These are phyloP conservation scores for Melipona beecheii DNA, from an alignment of 2,888 invertebrate genomes.

Conservation along the genomic window DNA sequence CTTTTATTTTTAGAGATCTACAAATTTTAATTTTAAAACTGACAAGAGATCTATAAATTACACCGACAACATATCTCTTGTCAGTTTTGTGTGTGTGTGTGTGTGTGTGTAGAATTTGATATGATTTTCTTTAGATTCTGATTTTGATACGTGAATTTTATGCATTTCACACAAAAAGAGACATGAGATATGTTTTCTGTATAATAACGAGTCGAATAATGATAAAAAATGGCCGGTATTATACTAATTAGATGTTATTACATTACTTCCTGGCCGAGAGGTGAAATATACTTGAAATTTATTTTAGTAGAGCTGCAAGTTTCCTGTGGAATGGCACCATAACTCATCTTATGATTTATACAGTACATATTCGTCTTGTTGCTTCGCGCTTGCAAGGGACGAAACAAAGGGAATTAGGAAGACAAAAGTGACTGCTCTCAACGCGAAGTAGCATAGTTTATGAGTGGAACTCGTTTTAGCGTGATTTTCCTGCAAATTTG, in stretches of 20 bases:
- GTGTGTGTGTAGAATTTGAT: not conserved
- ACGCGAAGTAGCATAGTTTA: conserved; percentile 29
- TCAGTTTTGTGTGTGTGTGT: too few relatives aligned
- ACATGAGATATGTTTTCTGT: not conserved
- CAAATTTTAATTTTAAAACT: too few relatives aligned
- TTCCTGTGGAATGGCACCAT: not conserved
- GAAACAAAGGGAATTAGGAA: conserved; percentile 46
- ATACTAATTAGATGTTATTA: conserved; percentile 13
- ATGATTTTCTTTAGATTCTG: not conserved
- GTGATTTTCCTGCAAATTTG: conserved; percentile 20
- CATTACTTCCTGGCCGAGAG: not conserved
- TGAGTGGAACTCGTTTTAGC: conserved; percentile 9
- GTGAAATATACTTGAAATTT: conserved; percentile 33
- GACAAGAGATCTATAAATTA: too few relatives aligned
- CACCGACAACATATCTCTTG: too few relatives aligned
- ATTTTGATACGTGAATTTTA: not conserved
- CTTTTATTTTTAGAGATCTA: too few relatives aligned
- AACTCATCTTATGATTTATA: conserved; percentile 39
- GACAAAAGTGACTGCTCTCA: conserved; percentile 39
- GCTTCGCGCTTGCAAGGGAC: conserved; percentile 23
- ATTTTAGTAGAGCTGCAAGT: conserved; percentile 16
- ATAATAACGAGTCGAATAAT: not conserved
- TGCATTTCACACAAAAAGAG: not conserved
- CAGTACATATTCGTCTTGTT: conserved; percentile 40
- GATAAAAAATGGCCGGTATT: conserved; percentile 10